These are phyloP conservation scores for Rhopalosiphum padi DNA, from an alignment of 1,140 invertebrate species.

Conservation along the genomic window DNA sequence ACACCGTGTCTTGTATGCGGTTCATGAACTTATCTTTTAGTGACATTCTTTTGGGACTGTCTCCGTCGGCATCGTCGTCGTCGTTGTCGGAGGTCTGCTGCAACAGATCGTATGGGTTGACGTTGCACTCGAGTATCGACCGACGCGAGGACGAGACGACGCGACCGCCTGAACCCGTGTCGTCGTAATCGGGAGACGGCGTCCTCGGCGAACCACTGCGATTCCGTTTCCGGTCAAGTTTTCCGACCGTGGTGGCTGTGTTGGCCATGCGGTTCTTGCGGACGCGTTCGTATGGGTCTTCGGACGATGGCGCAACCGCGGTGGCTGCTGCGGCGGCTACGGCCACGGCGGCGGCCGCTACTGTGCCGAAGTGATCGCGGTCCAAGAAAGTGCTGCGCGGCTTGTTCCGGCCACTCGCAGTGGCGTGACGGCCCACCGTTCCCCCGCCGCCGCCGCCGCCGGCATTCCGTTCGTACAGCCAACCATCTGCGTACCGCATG, in stretches of 20 bases:
- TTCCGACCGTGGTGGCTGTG: slow-evolving; percentile 67
- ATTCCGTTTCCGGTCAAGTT: slow-evolving; percentile 66
- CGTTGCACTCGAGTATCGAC: slow-evolving; percentile 83
- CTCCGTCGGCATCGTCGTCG: slow-evolving; percentile 62
- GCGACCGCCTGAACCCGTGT: slow-evolving; percentile 6
- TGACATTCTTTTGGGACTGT: slow-evolving; percentile 60
- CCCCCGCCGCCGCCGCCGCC: slow-evolving; percentile 62
- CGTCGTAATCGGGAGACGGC: slow-evolving; percentile 61
- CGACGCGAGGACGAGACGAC: slow-evolving; percentile 43
- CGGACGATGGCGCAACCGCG: slow-evolving; percentile 64
- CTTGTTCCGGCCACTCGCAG: slow-evolving; percentile 51
- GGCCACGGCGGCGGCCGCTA: slow-evolving; percentile 71
- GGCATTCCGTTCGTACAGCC: slow-evolving; percentile 78
- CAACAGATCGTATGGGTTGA: slow-evolving; percentile 84
- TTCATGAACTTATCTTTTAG: slow-evolving; percentile 56
- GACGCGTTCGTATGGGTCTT: slow-evolving; percentile 83
- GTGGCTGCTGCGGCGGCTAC: slow-evolving; percentile 78
- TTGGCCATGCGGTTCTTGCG: slow-evolving; percentile 72
- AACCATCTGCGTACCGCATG: slow-evolving; percentile 83
- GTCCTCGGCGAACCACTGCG: slow-evolving; percentile 63
- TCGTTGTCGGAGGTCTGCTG: slow-evolving; percentile 62
- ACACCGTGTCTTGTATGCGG: slow-evolving; percentile 54
- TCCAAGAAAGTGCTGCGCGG: slow-evolving; percentile 65
- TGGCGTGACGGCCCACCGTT: slow-evolving; percentile 60
- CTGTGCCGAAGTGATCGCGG: slow-evolving; percentile 66